phyloP scores from a whole-genome alignment of 2,113 vertebrate genomes.

The Pitta sordida region DNA sequence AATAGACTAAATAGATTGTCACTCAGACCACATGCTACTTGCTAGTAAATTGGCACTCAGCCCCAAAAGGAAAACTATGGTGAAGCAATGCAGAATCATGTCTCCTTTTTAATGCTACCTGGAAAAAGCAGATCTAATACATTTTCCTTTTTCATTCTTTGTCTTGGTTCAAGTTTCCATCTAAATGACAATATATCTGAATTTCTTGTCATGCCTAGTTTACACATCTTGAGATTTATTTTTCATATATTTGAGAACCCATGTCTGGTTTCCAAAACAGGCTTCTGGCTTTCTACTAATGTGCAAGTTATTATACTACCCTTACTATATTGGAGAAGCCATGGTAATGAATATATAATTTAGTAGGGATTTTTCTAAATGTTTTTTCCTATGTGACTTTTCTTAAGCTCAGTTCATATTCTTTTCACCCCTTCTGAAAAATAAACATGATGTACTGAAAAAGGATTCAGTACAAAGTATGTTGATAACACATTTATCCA shows the following conservation, averaged over 20 bases:
- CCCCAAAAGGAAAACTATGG: not conserved
- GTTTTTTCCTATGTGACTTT: not conserved
- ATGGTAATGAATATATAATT: not conserved
- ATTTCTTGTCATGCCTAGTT: not conserved
- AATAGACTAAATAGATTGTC: not conserved
- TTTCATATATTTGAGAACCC: not conserved
- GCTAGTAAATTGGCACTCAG: not conserved
- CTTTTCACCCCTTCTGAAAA: not conserved
- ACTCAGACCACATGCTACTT: not conserved
- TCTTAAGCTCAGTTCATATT: not conserved
- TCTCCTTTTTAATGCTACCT: not conserved
- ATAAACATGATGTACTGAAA: not conserved
- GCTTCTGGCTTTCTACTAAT: not conserved
- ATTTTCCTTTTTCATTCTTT: not conserved
- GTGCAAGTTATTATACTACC: not conserved
- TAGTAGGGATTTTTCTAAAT: not conserved
- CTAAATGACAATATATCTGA: not conserved
- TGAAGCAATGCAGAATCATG: not conserved
- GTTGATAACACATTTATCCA: not conserved
- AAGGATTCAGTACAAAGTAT: not conserved
- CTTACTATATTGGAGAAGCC: not conserved
- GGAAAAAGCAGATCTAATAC: not conserved
- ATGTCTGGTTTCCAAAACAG: not conserved
- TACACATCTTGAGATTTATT: not conserved
- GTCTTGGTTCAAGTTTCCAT: not conserved